Percentiles rank a stretch among this genome's conserved stretches.
Evolutionary conservation across 2,888 invertebrate species (phyloP).

Genomic region (Drosophila helvetica): DNA sequence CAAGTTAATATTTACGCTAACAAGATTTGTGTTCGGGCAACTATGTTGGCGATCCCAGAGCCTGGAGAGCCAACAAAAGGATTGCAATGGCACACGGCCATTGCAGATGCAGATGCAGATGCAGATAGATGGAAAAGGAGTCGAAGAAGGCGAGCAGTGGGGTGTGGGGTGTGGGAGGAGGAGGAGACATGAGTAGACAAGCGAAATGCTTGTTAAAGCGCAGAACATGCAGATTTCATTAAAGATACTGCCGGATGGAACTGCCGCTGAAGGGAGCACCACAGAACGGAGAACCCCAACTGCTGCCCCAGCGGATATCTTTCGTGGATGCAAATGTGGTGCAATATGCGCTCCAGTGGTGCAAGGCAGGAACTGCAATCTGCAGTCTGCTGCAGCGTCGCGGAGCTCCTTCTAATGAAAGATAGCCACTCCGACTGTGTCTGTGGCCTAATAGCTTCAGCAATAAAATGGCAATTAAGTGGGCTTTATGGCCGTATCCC

Average conservation of each 20-base stretch:
- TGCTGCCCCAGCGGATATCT: constrained; percentile 16
- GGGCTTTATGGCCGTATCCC: constrained; percentile 61
- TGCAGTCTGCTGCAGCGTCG: not conserved
- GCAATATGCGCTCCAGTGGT: constrained; percentile 51
- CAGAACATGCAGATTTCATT: constrained; percentile 82
- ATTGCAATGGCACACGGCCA: constrained; percentile 48
- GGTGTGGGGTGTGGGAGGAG: not conserved
- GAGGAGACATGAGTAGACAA: constrained; percentile 80
- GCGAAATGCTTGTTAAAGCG: constrained; percentile 82
- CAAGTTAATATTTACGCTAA: constrained; percentile 83
- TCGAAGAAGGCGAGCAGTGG: not conserved
- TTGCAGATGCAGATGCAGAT: constrained; percentile 28
- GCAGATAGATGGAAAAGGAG: constrained; percentile 28
- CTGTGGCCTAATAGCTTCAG: constrained; percentile 68
- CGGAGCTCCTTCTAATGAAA: constrained; percentile 59
- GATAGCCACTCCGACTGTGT: constrained; percentile 9
- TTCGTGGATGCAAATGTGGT: constrained; percentile 26
- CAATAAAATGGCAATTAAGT: constrained; percentile 79
- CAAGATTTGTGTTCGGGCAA: constrained; percentile 77
- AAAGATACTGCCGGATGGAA: constrained; percentile 74
- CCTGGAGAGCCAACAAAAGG: constrained; percentile 61
- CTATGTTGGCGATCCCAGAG: constrained; percentile 21
- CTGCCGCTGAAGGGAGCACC: constrained; percentile 56
- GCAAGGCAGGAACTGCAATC: constrained; percentile 15
- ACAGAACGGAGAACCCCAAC: constrained; percentile 8